These are phyloP conservation scores for Melanerpes formicivorus DNA, from an alignment of 2,113 vertebrate species.

Conservation along the genomic window DNA sequence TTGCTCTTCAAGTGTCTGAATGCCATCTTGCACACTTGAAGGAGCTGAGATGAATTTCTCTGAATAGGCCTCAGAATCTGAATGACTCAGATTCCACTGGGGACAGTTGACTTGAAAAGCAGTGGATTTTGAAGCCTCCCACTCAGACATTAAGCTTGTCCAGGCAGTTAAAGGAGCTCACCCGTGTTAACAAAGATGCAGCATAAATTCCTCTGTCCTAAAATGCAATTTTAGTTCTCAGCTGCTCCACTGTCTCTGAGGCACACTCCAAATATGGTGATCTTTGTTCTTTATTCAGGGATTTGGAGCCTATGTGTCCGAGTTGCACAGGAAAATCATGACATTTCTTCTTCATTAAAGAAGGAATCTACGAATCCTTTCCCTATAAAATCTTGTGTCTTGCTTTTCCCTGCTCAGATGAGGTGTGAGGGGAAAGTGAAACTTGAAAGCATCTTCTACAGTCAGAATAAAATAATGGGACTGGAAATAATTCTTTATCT, in stretches of 20 bases:
- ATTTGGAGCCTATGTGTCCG: background rate
- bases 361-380: background rate
- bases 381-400: background rate
- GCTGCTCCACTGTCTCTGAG: background rate
- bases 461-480: background rate
- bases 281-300: background rate
- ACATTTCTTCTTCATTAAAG: background rate
- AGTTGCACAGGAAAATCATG: background rate
- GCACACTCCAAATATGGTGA: background rate
- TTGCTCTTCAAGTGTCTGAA: background rate
- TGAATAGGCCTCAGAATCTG: background rate
- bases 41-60: background rate
- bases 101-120: background rate
- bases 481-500: background rate
- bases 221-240: background rate
- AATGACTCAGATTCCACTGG: background rate
- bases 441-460: background rate
- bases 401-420: background rate
- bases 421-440: fast-evolving
- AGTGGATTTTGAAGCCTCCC: background rate
- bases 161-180: background rate
- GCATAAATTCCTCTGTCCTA: background rate
- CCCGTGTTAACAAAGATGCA: background rate
- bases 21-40: background rate
- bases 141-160: background rate